Evolutionary conservation across 2,888 invertebrate species (phyloP).

Genomic region (Tenthredo amoena): DNA sequence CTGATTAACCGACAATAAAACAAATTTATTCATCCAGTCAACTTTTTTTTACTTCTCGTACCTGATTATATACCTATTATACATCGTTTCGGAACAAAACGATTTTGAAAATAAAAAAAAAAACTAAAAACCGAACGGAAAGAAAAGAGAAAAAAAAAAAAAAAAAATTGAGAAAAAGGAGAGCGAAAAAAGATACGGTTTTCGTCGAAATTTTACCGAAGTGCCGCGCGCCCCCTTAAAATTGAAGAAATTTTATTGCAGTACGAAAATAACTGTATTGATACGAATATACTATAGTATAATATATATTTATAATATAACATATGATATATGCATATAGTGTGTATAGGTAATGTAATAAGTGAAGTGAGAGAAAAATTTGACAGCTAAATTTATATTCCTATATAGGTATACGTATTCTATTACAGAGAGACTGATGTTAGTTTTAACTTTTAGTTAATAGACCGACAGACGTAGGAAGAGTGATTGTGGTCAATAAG

Average conservation of each 20-base stretch:
- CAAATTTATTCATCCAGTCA: too few relatives aligned
- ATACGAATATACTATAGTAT: not conserved
- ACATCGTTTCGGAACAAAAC: too few relatives aligned
- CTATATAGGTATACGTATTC: not conserved
- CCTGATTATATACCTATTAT: too few relatives aligned
- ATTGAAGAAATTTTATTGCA: too few relatives aligned
- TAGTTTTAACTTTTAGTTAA: conserved; percentile 15
- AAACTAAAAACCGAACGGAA: too few relatives aligned
- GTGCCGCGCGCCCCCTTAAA: too few relatives aligned
- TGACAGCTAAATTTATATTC: conserved; percentile 11
- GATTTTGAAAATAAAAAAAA: too few relatives aligned
- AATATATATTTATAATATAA: not conserved
- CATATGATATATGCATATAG: not conserved
- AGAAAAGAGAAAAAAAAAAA: too few relatives aligned
- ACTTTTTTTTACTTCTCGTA: not conserved
- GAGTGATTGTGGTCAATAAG: conserved; percentile 24
- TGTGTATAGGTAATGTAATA: not conserved
- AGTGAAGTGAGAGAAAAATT: not conserved
- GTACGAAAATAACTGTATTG: too few relatives aligned
- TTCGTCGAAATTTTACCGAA: not conserved
- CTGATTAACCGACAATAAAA: not conserved
- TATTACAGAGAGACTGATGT: not conserved
- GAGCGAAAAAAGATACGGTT: not conserved
- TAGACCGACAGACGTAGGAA: conserved; percentile 26
- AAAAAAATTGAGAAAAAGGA: not conserved